Evolutionary conservation across 2,797 vertebrate genomes (phyloP).

Genomic region (Cygnus olor): DNA sequence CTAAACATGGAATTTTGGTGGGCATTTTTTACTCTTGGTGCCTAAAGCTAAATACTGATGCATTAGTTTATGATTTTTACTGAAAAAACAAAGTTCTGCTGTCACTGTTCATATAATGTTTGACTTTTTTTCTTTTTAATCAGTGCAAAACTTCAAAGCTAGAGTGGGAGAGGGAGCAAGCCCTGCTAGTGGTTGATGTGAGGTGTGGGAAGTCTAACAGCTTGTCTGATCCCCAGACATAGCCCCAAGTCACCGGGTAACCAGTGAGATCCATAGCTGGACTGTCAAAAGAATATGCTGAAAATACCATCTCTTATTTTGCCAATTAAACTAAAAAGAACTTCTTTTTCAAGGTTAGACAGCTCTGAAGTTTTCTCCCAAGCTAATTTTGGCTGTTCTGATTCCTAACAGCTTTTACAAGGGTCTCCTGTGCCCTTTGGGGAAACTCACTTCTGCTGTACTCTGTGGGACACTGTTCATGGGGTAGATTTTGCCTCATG

Average conservation of each 20-base stretch:
- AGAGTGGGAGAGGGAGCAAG: background rate
- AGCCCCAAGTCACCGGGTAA: background rate
- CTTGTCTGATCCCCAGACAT: background rate
- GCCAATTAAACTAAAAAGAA: background rate
- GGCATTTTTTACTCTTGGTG: background rate
- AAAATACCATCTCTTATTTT: background rate
- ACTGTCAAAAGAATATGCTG: slow-evolving; percentile 9
- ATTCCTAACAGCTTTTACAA: background rate
- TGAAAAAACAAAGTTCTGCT: background rate
- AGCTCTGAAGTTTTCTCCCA: background rate
- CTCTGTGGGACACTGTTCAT: background rate
- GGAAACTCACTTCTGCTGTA: background rate
- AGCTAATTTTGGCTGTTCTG: background rate
- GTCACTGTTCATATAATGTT: background rate
- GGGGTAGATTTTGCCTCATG: background rate
- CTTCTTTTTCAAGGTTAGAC: background rate
- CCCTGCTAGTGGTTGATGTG: background rate
- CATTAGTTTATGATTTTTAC: background rate
- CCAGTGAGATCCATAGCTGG: background rate
- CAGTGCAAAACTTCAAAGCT: background rate
- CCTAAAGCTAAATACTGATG: background rate
- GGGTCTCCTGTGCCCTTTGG: background rate
- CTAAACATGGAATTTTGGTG: background rate
- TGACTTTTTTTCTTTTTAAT: background rate
- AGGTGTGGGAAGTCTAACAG: background rate